Evolutionary conservation across 37 sponge, comb jelly and placozoan species (phyloP).

Genomic region (Oscarella lobularis): DNA sequence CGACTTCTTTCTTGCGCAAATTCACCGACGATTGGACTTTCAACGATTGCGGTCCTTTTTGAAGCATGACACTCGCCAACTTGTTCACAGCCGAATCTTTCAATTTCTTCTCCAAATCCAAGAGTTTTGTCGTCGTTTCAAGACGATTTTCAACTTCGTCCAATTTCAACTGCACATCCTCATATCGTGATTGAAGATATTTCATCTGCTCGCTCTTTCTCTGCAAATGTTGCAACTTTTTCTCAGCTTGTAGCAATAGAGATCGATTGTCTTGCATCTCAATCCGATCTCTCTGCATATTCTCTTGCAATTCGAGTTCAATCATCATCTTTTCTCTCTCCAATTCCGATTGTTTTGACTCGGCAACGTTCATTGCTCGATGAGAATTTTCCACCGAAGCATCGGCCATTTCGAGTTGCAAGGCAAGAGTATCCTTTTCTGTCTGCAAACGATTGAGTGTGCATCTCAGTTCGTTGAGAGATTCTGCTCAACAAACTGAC

Average conservation of each 20-base stretch:
- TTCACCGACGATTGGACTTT: neutral
- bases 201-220: too few species aligned
- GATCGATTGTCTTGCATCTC: slow-evolving; percentile 30
- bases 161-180: too few species aligned
- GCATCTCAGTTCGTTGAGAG: neutral
- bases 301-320: slow-evolving; percentile 66
- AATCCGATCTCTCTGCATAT: slow-evolving; percentile 40
- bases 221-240: too few species aligned
- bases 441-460: neutral
- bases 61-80: neutral
- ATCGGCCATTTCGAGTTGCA: neutral
- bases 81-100: neutral
- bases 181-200: too few species aligned
- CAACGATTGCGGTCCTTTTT: neutral
- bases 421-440: neutral
- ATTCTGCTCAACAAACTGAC: neutral
- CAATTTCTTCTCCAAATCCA: neutral
- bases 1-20: neutral
- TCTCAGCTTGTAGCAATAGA: neutral
- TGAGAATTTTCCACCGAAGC: neutral
- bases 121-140: too few species aligned
- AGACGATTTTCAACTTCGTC: too few species aligned
- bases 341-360: slow-evolving; percentile 23
- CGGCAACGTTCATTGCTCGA: neutral
- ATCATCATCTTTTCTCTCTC: slow-evolving; percentile 75